phyloP scores from a whole-genome alignment of 2,797 vertebrate species.

The Todus mexicanus region DNA sequence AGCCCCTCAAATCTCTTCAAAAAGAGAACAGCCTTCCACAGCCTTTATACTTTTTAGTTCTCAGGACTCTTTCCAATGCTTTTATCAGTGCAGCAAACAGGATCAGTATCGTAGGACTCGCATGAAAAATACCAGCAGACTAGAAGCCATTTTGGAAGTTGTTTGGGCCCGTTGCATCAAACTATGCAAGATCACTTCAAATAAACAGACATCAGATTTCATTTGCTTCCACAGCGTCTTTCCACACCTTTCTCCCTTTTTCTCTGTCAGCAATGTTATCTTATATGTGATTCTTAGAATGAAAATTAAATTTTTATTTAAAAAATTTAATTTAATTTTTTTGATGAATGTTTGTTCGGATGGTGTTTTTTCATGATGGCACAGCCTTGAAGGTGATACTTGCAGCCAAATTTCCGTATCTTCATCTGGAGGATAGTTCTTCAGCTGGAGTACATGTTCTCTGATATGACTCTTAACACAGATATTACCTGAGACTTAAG shows the following conservation, averaged over 20 bases:
- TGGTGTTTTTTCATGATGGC: neutral
- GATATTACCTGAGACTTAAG: neutral
- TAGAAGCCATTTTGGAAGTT: neutral
- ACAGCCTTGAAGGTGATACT: neutral
- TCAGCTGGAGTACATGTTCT: neutral
- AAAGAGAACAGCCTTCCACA: neutral
- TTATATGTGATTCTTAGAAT: neutral
- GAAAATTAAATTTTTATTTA: neutral
- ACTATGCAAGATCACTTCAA: neutral
- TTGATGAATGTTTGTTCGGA: neutral
- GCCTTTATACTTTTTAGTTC: neutral
- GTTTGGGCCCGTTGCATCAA: neutral
- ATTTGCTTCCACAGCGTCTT: neutral
- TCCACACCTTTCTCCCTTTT: neutral
- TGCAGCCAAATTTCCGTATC: neutral
- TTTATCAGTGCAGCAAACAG: neutral
- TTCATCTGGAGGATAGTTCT: neutral
- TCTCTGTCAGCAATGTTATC: neutral
- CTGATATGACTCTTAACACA: neutral
- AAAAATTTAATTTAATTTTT: too few species aligned
- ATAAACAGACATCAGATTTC: neutral
- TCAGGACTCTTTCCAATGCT: neutral
- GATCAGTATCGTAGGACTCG: neutral
- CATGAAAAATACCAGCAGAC: neutral
- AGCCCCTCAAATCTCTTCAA: neutral